Conservation (phyloP, 2,888 invertebrate species). For the Andricus curvator region DNA sequence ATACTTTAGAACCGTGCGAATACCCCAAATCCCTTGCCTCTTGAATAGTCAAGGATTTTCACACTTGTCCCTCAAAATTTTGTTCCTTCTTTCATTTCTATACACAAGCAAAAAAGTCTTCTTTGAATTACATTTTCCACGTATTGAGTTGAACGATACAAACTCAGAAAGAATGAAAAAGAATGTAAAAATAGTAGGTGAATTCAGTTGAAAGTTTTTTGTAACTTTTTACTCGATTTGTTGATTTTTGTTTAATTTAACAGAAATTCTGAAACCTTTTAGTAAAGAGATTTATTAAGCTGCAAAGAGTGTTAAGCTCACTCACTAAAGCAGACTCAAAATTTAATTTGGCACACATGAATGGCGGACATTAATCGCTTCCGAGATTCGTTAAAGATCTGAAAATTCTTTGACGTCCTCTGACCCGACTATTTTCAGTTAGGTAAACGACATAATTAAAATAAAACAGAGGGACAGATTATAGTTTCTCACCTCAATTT, state of each 20-base stretch:
- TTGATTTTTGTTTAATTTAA: background rate
- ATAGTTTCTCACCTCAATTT: background rate
- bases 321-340: background rate
- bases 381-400: constrained; percentile 7
- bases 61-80: constrained; percentile 26
- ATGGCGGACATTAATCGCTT: constrained; percentile 3
- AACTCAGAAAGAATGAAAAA: background rate
- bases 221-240: background rate
- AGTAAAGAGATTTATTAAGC: background rate
- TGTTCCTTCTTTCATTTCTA: background rate
- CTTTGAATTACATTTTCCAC: background rate
- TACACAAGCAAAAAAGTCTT: background rate
- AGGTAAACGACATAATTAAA: constrained; percentile 14
- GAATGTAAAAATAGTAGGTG: background rate
- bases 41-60: constrained; percentile 38
- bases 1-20: constrained; percentile 38
- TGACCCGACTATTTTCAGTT: constrained; percentile 8
- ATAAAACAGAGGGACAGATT: constrained; percentile 1
- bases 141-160: background rate
- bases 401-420: constrained; percentile 22
- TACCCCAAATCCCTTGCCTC: constrained; percentile 31
- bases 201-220: background rate
- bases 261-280: background rate
- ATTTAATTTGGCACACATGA: constrained; percentile 6
- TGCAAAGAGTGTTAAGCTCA: background rate